These are phyloP conservation scores for Drosophila grimshawi DNA, from an alignment of 1,140 invertebrate species.

Conservation along the genomic window DNA sequence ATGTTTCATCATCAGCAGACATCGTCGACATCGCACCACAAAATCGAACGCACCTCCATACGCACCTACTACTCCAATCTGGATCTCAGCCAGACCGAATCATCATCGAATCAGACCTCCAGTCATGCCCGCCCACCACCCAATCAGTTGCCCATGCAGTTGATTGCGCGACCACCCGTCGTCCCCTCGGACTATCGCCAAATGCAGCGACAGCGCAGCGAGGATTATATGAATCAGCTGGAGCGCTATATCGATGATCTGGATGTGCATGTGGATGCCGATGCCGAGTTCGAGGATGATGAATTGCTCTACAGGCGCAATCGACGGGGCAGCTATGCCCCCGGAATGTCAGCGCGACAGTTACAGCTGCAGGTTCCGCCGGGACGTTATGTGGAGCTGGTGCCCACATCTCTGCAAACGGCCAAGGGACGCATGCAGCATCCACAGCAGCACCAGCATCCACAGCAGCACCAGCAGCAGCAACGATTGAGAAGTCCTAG, in stretches of 20 bases:
- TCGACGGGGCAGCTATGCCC: slow-evolving; percentile 65
- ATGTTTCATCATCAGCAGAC: slow-evolving; percentile 75
- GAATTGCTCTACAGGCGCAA: slow-evolving; percentile 59
- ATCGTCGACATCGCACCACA: slow-evolving; percentile 73
- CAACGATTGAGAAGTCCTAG: slow-evolving; percentile 79
- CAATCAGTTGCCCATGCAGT: neutral
- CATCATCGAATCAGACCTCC: slow-evolving; percentile 57
- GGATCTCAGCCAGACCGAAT: slow-evolving; percentile 67
- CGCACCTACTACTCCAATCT: slow-evolving; percentile 83
- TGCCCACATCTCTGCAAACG: slow-evolving; percentile 68
- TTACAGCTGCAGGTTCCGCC: slow-evolving; percentile 48
- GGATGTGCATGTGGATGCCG: slow-evolving; percentile 53
- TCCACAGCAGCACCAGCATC: slow-evolving; percentile 42
- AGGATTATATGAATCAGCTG: slow-evolving; percentile 73
- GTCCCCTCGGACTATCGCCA: slow-evolving; percentile 41
- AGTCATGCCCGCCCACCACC: slow-evolving; percentile 50
- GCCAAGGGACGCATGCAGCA: slow-evolving; percentile 80
- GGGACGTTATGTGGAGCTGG: slow-evolving; percentile 64
- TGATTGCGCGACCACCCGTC: slow-evolving; percentile 22
- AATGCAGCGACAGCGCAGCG: slow-evolving; percentile 36
- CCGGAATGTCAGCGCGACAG: slow-evolving; percentile 63
- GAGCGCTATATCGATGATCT: slow-evolving; percentile 74
- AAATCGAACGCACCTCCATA: slow-evolving; percentile 83
- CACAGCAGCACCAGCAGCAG: slow-evolving; percentile 35
- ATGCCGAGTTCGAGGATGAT: slow-evolving; percentile 67